Evolutionary conservation across 92 coral and sea anemone species (phyloP), one percentile per base, ranked within the genome.

Genomic region (Palythoa grandiflora): DNA sequence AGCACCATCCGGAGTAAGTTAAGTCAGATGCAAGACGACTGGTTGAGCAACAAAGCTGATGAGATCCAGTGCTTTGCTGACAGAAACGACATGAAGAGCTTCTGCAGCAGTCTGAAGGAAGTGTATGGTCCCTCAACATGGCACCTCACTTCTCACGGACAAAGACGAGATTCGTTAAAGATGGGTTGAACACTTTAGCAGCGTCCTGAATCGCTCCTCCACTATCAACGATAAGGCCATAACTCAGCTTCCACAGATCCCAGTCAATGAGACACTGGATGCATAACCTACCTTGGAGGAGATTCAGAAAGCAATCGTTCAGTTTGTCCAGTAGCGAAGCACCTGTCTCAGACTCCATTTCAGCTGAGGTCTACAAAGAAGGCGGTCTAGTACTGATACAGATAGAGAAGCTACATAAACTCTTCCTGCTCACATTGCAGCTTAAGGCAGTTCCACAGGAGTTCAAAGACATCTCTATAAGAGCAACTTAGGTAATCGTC

Each of bases 11-110:
- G 52, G 21, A 36, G 16, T 5, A 47, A 52, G 38, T n/a, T 48
- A 37, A 38, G 40, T 7, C 8, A 0, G 39, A 47, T 83, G 60
- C 89, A 70, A 28, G 86, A 83, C 44, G 3, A n/a, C 21, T 83
- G 89, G 91, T 53, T 65, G 14, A 83, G 87, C 80, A 52, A 68
- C 15, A 75, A 87, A 59, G 93, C 91, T 1, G 77, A 83, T 8
- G 92, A 84, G 72, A 84, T 91, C 75, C 84, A 38, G 51, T 2
- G 77, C 20, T 88, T 2, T 36, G 89, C 91, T 1, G 91, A 91
- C 28, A 60, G 19, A 60, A 60, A 60, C 15, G 68, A 10, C 72
- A 66, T 66, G 72, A n/a, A 66, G 37, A 66, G 19, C 72, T 66
- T 66, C 19, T n/a, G 19, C 38, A 66, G 2, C 8, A 36, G 72